Conservation (phyloP, 2,797 vertebrate species). For the Tokudaia tokunoshimensis region DNA sequence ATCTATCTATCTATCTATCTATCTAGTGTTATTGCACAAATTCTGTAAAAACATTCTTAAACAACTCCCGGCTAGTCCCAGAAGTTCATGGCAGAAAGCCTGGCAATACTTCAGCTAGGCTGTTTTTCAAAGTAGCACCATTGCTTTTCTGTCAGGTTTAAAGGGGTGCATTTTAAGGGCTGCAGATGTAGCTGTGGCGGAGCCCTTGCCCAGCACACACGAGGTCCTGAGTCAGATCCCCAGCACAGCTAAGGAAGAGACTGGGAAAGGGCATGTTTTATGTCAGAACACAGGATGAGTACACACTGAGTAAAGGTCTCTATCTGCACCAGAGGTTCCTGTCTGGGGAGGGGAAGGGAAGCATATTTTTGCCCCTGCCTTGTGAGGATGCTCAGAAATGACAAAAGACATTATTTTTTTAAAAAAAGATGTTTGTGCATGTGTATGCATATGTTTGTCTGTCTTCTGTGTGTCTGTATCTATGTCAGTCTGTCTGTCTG, state of each 20-base stretch:
- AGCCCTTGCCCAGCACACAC: neutral
- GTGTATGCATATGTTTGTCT: neutral
- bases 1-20: too few relatives aligned
- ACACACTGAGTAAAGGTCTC: neutral
- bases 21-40: neutral
- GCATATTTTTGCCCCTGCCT: neutral
- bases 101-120: neutral
- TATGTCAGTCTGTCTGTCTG: neutral
- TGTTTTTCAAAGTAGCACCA: neutral
- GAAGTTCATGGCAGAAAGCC: neutral
- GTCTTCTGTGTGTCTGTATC: neutral
- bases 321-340: neutral
- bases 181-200: neutral
- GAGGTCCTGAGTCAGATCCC: neutral
- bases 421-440: neutral
- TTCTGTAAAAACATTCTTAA: neutral
- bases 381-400: neutral
- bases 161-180: neutral
- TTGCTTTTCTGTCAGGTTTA: neutral
- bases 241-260: neutral
- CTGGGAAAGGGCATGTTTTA: neutral
- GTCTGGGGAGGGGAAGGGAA: neutral
- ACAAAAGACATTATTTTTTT: neutral
- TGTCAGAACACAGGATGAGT: neutral
- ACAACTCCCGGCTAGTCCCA: neutral